phyloP scores from a whole-genome alignment of 2,888 invertebrate genomes.

The Polydrusus cervinus region DNA sequence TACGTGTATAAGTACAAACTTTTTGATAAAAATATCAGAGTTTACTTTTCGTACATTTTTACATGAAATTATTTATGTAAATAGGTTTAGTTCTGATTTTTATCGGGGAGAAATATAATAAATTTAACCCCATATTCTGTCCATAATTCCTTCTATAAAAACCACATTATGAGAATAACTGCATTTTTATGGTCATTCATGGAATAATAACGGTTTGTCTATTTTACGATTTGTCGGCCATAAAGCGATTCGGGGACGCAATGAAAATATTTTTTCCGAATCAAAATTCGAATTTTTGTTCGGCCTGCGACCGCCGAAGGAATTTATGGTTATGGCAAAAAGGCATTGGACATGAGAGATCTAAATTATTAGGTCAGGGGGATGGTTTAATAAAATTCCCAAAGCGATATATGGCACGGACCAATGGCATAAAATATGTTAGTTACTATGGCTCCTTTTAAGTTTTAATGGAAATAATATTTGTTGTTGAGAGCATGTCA shows the following conservation, averaged over 20 bases:
- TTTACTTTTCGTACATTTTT: too few species aligned
- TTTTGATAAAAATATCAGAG: too few species aligned
- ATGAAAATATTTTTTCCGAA: conserved; percentile 63
- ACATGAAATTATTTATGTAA: not conserved
- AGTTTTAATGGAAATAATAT: not conserved
- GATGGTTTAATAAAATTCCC: conserved; percentile 27
- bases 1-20: too few species aligned
- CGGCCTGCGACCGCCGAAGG: conserved; percentile 30
- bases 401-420: not conserved
- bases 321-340: conserved; percentile 66
- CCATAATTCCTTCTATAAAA: conserved; percentile 3
- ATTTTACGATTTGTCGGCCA: conserved; percentile 57
- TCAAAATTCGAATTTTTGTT: conserved; percentile 62
- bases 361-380: conserved; percentile 46
- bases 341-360: conserved; percentile 54
- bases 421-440: not conserved
- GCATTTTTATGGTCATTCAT: conserved; percentile 41
- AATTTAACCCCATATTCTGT: not conserved
- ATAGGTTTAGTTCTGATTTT: too few species aligned
- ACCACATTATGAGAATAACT: conserved; percentile 46
- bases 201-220: conserved; percentile 57
- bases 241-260: conserved; percentile 56
- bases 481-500: not conserved
- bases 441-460: not conserved
- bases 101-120: not conserved